Evolutionary conservation across 1,140 invertebrate species (phyloP), one percentile per base, ranked within the genome.

Genomic region (Trichomalopsis sarcophagae): DNA sequence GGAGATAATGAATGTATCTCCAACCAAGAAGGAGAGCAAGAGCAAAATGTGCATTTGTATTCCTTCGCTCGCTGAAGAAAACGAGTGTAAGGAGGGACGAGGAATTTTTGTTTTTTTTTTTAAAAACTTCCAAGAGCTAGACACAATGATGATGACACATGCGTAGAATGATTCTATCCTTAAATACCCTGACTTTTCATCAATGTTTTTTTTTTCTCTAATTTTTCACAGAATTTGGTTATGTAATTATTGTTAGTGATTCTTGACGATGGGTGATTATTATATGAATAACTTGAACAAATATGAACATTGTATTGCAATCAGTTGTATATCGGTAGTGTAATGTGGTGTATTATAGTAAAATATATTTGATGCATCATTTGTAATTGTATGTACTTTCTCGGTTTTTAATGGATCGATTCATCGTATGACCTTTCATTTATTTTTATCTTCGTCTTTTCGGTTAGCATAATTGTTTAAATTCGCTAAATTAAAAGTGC

Each of bases 301-400:
- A 71, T 30, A 68, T n/a, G 44, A 84, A 78, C 4, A 69, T 84
- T 33, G 40, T 69, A 76, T 77, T 82, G 30, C 50, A 66, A 50
- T 75, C 14, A 23, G 27, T 62, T 83, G 55, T 17, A 83, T 66
- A 40, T 82, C 30, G 17, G 30, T 62, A 27, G 10, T 73, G 40
- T 73, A 71, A 82, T 82, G 47, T 33, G 50, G 33, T 68, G 62
- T 76, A 82, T 82, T 69, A 40, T 55, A 36, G 44, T 55, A 36
- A 33, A 71, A 75, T 75, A 33, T 75, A 33, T 75, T 75, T 40
- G 36, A 40, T 69, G 73, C 62, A 82, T 74, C 69, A 75, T 68
- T 66, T 76, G 73, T 66, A 62, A 84, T 84, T 78, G 77, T 44
- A 75, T 84, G 36, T 47, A 78, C 68, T 77, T 83, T 73, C 47